Evolutionary conservation across 2,797 vertebrate species (phyloP).

Genomic region (Garrulus glandarius): DNA sequence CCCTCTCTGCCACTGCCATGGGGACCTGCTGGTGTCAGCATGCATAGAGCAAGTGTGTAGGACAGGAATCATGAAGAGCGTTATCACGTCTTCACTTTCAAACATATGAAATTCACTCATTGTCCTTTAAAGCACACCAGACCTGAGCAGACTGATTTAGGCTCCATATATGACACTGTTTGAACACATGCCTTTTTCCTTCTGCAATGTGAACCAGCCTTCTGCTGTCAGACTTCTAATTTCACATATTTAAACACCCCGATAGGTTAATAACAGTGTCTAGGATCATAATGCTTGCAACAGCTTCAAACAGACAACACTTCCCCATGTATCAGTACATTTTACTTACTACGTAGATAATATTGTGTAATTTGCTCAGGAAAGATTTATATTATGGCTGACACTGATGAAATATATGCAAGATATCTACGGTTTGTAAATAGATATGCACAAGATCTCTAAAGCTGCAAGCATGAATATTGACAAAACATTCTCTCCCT

Average conservation of each 20-base stretch:
- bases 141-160: neutral
- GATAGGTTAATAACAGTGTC: conserved; percentile 18
- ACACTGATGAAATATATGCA: neutral
- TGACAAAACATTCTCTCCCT: neutral
- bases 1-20: fast-evolving
- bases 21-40: neutral
- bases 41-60: neutral
- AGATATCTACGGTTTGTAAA: neutral
- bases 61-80: neutral
- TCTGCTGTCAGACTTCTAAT: conserved; percentile 31
- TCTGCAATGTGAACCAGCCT: neutral
- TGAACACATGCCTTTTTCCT: neutral
- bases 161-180: neutral
- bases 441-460: neutral
- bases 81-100: neutral
- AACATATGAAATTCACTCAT: neutral
- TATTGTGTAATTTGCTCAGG: neutral
- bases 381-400: neutral
- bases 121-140: neutral
- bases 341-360: neutral
- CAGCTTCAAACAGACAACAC: neutral
- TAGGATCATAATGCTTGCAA: neutral
- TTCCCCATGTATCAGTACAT: neutral
- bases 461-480: neutral
- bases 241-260: conserved; percentile 16